A percentile compares a stretch with the other conserved stretches of the same genome.
phyloP scores from a whole-genome alignment of 2,113 vertebrate species.

The Planiliza haematocheilus region DNA sequence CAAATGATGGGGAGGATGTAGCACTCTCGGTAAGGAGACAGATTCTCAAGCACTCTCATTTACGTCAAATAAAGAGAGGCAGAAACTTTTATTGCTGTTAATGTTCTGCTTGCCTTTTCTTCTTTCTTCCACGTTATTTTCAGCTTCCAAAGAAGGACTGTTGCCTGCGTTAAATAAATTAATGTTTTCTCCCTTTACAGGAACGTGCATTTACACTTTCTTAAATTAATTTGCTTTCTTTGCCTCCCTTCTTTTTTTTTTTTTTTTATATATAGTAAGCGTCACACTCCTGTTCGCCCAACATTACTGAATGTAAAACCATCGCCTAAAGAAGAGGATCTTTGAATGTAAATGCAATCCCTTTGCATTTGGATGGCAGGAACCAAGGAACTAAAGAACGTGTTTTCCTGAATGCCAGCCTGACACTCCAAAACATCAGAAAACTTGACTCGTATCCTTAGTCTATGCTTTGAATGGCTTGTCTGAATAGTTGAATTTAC shows the following conservation, averaged over 20 bases:
- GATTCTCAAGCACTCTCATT: neutral
- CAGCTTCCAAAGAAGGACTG: too few relatives aligned
- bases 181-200: neutral
- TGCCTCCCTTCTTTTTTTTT: too few relatives aligned
- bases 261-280: conserved; percentile 33
- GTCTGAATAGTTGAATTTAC: neutral
- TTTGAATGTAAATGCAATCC: neutral
- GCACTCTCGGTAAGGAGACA: conserved; percentile 66
- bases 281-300: neutral
- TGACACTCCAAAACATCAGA: neutral
- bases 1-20: conserved; percentile 35
- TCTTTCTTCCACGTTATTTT: neutral
- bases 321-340: neutral
- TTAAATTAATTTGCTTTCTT: neutral
- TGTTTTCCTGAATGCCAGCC: rapidly evolving
- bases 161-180: too few relatives aligned
- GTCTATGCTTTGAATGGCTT: neutral
- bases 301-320: neutral
- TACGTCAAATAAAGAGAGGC: conserved; percentile 5
- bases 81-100: neutral
- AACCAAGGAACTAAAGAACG: neutral
- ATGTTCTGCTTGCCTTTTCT: neutral
- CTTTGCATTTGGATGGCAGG: neutral
- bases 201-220: neutral
- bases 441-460: neutral